Base-by-base conservation (phyloP, 1,140 invertebrate species). In the Heliconius nattereri region DNA sequence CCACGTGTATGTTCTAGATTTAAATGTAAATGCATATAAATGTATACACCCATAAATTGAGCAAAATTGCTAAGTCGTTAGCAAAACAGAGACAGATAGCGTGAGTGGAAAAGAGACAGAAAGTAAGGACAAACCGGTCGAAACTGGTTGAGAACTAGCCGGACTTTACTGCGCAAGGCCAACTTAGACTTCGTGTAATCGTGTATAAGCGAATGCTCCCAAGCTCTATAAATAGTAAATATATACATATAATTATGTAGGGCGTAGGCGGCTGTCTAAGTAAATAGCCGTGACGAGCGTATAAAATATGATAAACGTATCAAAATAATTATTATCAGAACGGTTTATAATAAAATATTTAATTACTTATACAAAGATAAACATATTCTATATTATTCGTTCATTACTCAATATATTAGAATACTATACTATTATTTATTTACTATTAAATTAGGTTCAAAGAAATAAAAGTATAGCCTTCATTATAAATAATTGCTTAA, bases 81-180 rank as follows among this genome's bases (percentile, higher is more conserved):
- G 3, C 60, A 13, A 26, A 16, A 66, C 23, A 66, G 60, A 66
- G 60, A 66, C 5, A 66, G 26, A 6, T 26, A 13, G 23, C 60
- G 0, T 13, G 23, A 66, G 60, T 29, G 60, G 23, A 26, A 66
- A 26, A 66, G 60, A 66, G 60, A 66, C 26, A 29, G 3, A 23
- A 57, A 26, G n/a, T 57, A 23, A 29, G 52, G 29, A 71, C 40
- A 76, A 78, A 80, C 78, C 81, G 76, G 82, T 83, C 71, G 82
- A 83, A 80, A 80, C 79, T 73, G 74, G 54, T 78, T 32, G 76
- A 57, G 78, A 76, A 76, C 57, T 52, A 74, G 49, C 20, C 52
- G 19, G 29, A 52, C 32, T 52, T 54, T 72, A 77, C 75, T 77
- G 79, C 76, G 79, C 79, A 74, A 81, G 71, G 71, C 45, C 37